phyloP scores from a whole-genome alignment of 2,113 vertebrate species.

The Chamaea fasciata region DNA sequence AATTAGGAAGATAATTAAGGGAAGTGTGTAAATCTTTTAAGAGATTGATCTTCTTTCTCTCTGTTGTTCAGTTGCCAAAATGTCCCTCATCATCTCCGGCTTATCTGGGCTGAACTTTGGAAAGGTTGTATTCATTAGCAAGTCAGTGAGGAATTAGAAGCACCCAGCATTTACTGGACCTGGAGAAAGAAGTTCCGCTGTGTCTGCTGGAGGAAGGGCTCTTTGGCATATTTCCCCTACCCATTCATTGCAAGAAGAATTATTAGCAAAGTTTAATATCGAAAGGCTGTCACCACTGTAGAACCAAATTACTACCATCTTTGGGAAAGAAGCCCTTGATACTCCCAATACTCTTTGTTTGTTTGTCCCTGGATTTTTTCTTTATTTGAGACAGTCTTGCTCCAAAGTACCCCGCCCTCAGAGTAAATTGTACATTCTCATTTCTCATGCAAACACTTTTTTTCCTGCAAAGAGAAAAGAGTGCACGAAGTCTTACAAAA shows the following conservation, averaged over 20 bases:
- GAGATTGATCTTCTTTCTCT: background rate
- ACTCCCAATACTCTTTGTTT: background rate
- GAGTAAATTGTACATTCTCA: background rate
- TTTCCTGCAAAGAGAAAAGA: background rate
- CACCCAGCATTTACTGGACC: background rate
- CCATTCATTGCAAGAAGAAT: background rate
- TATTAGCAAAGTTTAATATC: background rate
- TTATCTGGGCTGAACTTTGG: background rate
- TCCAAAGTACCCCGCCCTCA: background rate
- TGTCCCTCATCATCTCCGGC: background rate
- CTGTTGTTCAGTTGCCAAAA: background rate
- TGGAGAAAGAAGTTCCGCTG: background rate
- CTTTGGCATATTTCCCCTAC: background rate
- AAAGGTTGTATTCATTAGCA: background rate
- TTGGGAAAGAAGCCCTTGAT: background rate
- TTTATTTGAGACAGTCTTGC: background rate
- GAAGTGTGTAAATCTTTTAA: background rate
- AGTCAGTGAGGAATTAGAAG: background rate
- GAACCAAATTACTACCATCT: background rate
- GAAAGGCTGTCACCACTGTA: background rate
- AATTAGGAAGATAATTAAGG: conserved; percentile 18
- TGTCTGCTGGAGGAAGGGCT: background rate
- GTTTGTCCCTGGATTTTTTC: background rate
- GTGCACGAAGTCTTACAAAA: background rate
- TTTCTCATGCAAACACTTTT: background rate